Conservation (phyloP, 2,797 vertebrate species). For the Labroides dimidiatus region DNA sequence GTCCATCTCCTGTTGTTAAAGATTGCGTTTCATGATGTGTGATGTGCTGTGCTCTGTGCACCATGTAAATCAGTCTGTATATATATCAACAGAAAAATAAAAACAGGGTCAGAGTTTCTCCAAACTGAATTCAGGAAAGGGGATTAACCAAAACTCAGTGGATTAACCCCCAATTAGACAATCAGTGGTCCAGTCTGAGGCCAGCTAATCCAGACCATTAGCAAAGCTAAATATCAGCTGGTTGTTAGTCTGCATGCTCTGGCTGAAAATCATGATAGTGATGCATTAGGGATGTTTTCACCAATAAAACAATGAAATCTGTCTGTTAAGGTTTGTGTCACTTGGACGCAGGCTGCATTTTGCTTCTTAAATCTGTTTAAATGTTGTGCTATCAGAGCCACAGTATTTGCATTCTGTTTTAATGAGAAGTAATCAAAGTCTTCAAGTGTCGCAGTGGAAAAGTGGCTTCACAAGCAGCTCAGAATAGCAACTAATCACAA, state of each 20-base stretch:
- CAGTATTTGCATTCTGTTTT: conserved; percentile 16
- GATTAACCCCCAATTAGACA: conserved; percentile 50
- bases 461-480: conserved; percentile 10
- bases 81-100: neutral
- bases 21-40: neutral
- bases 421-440: conserved; percentile 24
- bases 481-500: conserved; percentile 3
- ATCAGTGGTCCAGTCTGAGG: conserved; percentile 28
- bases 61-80: no score
- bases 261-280: neutral
- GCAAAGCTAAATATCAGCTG: conserved; percentile 50
- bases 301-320: neutral
- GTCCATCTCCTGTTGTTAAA: neutral
- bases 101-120: neutral
- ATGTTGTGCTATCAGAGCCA: neutral
- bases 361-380: neutral
- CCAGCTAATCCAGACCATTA: conserved; percentile 54
- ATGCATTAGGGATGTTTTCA: neutral
- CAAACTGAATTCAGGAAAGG: conserved; percentile 15
- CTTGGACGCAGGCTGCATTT: neutral
- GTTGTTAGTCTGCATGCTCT: neutral
- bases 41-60: neutral
- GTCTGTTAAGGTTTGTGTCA: neutral
- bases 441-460: conserved; percentile 2
- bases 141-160: conserved; percentile 55